phyloP scores from a whole-genome alignment of 2,113 vertebrate genomes.

The Megaleporinus macrocephalus region DNA sequence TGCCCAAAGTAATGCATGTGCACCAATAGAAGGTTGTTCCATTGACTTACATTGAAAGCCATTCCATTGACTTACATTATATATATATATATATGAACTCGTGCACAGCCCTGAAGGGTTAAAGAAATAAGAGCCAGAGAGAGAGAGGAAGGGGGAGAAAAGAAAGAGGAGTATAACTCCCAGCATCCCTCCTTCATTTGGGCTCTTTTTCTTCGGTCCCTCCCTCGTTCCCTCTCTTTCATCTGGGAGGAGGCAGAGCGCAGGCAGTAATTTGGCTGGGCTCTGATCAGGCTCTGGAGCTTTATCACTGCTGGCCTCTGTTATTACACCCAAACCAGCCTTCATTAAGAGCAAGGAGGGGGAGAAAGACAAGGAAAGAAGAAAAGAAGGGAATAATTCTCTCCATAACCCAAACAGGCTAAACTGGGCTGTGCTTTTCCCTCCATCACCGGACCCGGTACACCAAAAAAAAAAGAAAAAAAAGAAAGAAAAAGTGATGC shows the following conservation, averaged over 20 bases:
- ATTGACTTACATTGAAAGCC: no score
- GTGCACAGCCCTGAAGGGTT: neutral
- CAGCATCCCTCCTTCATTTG: constrained; percentile 55
- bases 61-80: no score
- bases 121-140: constrained; percentile 6
- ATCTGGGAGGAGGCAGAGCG: constrained; percentile 73
- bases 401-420: constrained; percentile 73
- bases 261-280: constrained; percentile 85
- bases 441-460: neutral
- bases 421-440: neutral
- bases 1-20: no score
- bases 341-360: constrained; percentile 67
- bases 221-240: constrained; percentile 70
- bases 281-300: constrained; percentile 51
- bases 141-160: neutral
- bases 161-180: constrained; percentile 14
- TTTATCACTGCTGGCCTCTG: constrained; percentile 67
- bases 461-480: no score
- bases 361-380: constrained; percentile 55
- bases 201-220: constrained; percentile 53
- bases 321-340: constrained; percentile 69
- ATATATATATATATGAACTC: no score
- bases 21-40: no score
- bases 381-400: constrained; percentile 61
- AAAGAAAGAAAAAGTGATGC: no score